A percentile compares a stretch with the other conserved stretches of the same genome.
Evolutionary conservation across 1,140 invertebrate genomes (phyloP).

Genomic region (Cydia strobilella): DNA sequence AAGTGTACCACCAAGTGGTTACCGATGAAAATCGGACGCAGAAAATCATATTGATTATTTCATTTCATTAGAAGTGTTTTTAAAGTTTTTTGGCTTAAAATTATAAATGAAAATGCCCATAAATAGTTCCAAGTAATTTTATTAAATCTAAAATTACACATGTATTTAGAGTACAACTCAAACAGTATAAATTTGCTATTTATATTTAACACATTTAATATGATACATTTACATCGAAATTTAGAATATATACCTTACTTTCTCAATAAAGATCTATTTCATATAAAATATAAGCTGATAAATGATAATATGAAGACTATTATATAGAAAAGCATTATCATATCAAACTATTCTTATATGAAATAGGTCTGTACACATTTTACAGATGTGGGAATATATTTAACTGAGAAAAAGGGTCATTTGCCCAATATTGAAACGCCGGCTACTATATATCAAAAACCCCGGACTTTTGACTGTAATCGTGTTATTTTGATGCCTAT

Average conservation of each 20-base stretch:
- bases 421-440: no score
- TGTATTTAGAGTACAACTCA: conserved; percentile 1
- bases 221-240: background rate
- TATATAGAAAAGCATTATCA: background rate
- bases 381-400: background rate
- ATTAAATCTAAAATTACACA: background rate
- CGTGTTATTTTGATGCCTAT: no score
- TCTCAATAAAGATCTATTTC: background rate
- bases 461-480: no score
- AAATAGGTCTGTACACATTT: background rate
- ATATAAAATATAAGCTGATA: background rate
- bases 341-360: background rate
- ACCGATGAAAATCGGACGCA: no score
- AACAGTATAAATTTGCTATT: background rate
- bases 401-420: no score
- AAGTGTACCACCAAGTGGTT: no score
- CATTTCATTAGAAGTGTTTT: no score
- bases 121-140: background rate
- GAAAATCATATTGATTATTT: no score
- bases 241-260: conserved; percentile 4
- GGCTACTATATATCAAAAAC: no score
- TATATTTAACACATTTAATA: conserved; percentile 4
- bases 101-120: conserved; percentile 13
- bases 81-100: no score
- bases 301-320: background rate